Percentiles rank a stretch among this genome's conserved stretches.
Evolutionary conservation across 2,888 invertebrate genomes (phyloP).

Genomic region (Biston stratarius): DNA sequence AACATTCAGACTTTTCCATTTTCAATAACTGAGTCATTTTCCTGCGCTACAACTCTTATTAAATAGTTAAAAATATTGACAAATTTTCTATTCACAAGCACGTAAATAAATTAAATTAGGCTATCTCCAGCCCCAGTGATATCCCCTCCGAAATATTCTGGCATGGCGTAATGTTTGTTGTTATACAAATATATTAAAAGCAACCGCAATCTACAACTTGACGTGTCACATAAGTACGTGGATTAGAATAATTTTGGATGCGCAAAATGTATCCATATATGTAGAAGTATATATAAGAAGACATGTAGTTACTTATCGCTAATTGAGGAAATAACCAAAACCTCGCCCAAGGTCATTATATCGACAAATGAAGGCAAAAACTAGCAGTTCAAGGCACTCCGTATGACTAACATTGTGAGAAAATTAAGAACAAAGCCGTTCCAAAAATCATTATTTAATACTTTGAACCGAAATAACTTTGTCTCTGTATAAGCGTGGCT

Average conservation of each 20-base stretch:
- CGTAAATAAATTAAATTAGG: too few species aligned
- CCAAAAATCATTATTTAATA: conserved; percentile 39
- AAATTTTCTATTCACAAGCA: too few species aligned
- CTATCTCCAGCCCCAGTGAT: too few species aligned
- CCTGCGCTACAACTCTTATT: too few species aligned
- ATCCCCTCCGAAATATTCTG: too few species aligned
- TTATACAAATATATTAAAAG: too few species aligned
- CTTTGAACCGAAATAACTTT: conserved; percentile 34
- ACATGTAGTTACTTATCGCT: conserved; percentile 53
- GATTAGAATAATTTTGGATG: conserved; percentile 7
- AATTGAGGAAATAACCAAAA: conserved; percentile 77
- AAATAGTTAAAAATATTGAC: too few species aligned
- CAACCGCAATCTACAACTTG: too few species aligned
- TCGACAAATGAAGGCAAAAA: conserved; percentile 75
- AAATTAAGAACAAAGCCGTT: conserved; percentile 70
- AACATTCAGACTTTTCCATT: neutral
- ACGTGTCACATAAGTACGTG: neutral
- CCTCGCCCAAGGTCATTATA: conserved; percentile 70
- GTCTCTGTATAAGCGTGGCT: conserved; percentile 6
- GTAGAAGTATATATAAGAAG: conserved; percentile 4
- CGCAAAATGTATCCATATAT: conserved; percentile 10
- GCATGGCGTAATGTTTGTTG: too few species aligned
- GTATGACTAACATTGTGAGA: conserved; percentile 67
- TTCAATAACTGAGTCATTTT: too few species aligned
- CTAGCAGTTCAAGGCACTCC: conserved; percentile 72